These are phyloP conservation scores for Hyposoter didymator DNA, from an alignment of 2,888 invertebrate genomes.

Conservation along the genomic window DNA sequence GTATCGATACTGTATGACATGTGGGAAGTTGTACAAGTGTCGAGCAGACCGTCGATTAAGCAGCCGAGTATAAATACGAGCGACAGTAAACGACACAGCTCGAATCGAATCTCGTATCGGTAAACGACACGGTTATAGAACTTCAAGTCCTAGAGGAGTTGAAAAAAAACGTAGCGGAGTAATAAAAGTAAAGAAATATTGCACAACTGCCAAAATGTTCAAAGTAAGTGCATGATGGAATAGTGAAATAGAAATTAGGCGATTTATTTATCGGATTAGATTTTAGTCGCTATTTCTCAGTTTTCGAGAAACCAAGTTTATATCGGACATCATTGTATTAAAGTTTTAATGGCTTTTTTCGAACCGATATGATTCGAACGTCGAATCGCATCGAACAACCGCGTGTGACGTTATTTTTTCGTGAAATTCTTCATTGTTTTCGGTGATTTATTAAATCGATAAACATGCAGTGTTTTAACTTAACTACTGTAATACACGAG, in stretches of 20 bases:
- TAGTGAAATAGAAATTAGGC: background rate
- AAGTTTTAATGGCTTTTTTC: background rate
- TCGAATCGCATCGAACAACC: background rate
- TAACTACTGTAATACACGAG: too few relatives aligned
- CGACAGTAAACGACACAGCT: slow-evolving; percentile 10
- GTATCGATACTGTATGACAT: slow-evolving; percentile 35
- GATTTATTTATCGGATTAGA: background rate
- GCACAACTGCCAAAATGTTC: slow-evolving; percentile 43
- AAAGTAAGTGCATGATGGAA: slow-evolving; percentile 46
- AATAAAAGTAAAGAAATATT: background rate
- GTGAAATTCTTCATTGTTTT: background rate
- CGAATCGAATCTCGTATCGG: slow-evolving; percentile 34
- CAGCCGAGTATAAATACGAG: slow-evolving; percentile 47
- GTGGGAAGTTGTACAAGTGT: slow-evolving; percentile 59
- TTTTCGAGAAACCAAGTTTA: background rate
- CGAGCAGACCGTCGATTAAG: background rate
- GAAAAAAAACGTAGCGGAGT: slow-evolving; percentile 4
- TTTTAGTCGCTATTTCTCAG: background rate
- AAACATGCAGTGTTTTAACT: background rate
- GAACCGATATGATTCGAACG: background rate
- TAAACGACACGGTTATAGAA: slow-evolving; percentile 11
- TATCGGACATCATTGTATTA: background rate
- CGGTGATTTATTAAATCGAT: background rate
- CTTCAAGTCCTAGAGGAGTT: background rate
- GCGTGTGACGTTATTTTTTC: background rate